phyloP scores from a whole-genome alignment of 2,797 vertebrate species.

The Sphenopsis melanotis region DNA sequence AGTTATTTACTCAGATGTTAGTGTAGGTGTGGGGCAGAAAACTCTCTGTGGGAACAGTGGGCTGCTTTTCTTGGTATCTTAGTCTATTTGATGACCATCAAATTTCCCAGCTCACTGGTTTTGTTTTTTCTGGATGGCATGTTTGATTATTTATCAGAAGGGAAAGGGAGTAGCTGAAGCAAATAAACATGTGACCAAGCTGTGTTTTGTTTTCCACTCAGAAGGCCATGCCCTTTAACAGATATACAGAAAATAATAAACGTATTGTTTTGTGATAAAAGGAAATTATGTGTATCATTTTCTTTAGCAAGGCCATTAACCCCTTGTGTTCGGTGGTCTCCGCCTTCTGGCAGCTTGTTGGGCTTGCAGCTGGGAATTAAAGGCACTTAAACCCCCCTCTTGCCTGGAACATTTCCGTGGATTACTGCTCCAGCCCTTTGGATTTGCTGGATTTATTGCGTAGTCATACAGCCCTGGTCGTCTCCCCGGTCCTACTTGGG shows the following conservation, averaged over 20 bases:
- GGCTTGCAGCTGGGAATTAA: slow-evolving; percentile 56
- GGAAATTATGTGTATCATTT: slow-evolving; percentile 76
- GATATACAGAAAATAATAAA: slow-evolving; percentile 86
- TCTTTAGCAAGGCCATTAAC: slow-evolving; percentile 67
- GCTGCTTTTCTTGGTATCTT: slow-evolving; percentile 92
- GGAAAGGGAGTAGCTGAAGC: slow-evolving; percentile 92
- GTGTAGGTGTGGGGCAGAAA: slow-evolving; percentile 93
- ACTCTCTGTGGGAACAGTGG: slow-evolving; percentile 89
- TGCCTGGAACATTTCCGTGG: slow-evolving; percentile 45
- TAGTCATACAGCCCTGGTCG: background rate
- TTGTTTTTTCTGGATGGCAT: slow-evolving; percentile 98
- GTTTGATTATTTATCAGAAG: slow-evolving; percentile 98
- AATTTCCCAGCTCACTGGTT: slow-evolving; percentile 84
- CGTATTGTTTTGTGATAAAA: slow-evolving; percentile 84
- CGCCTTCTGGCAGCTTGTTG: slow-evolving; percentile 35
- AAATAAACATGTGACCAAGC: slow-evolving; percentile 92
- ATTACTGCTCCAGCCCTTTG: slow-evolving; percentile 27
- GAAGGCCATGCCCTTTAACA: slow-evolving; percentile 90
- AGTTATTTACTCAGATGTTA: slow-evolving; percentile 97
- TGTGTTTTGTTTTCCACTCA: slow-evolving; percentile 95
- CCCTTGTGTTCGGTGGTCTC: slow-evolving; percentile 36
- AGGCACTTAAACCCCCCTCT: slow-evolving; percentile 35
- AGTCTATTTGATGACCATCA: slow-evolving; percentile 87
- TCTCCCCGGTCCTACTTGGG: background rate
- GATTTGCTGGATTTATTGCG: slow-evolving; percentile 37